Evolutionary conservation across 1,140 invertebrate species (phyloP).

Genomic region (Yoshiicerus persimilis): DNA sequence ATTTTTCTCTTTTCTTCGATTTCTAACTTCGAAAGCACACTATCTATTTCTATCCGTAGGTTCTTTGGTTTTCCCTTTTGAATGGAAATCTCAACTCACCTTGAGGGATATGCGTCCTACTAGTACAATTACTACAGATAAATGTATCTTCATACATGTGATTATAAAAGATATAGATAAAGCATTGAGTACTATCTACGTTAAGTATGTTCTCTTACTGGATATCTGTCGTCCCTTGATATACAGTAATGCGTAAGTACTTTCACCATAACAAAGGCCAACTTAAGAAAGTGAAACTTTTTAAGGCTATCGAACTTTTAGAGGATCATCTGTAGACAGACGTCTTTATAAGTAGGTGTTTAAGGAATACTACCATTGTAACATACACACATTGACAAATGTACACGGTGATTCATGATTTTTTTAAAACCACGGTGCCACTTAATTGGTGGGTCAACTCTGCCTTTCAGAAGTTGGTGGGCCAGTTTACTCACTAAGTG

Average conservation of each 20-base stretch:
- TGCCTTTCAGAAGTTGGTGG: no score
- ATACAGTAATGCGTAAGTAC: not conserved
- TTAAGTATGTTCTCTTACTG: not conserved
- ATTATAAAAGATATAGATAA: not conserved
- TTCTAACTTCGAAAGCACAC: not conserved
- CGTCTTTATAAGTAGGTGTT: no score
- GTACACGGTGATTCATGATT: no score
- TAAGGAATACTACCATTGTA: not conserved
- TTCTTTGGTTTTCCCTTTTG: not conserved
- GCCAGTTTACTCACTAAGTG: no score
- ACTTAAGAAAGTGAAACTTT: not conserved
- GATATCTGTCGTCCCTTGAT: no score
- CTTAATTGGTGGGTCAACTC: no score
- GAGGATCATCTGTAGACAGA: not conserved
- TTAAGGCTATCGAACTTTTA: not conserved
- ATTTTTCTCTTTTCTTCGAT: not conserved
- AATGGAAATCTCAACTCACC: not conserved
- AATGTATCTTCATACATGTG: not conserved
- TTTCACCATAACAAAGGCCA: not conserved
- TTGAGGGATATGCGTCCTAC: not conserved
- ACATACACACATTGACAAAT: not conserved
- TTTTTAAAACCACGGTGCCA: no score
- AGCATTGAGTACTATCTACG: no score
- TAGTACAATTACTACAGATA: not conserved
- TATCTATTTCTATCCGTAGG: not conserved